Base-by-base conservation (phyloP, 2,888 invertebrate species). In the Aleiodes testaceus region DNA sequence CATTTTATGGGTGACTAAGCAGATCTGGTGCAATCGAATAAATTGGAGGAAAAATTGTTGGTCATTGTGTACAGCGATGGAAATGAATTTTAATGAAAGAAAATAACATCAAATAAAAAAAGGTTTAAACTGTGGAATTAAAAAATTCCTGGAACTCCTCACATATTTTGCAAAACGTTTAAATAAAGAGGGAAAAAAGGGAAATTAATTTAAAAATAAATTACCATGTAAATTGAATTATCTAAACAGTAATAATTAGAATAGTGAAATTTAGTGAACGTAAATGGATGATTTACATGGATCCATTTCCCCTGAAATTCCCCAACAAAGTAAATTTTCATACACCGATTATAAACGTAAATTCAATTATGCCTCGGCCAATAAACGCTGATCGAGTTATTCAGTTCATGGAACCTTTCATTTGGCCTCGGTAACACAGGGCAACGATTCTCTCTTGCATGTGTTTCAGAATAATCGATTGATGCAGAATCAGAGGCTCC, bases 331-430 rank as follows among this genome's bases (percentile, higher is more conserved):
- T 18, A 50, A 50, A 70, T 18, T 61, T 36, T 61, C 53, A 67
- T 69, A 64, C 61, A 59, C 64, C 69, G 65, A 74, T 74, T 74
- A 66, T 70, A 72, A 67, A 70, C 55, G 49, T 64, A 64, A 55
- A 74, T 74, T 68, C 68, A 66, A 74, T 74, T 70, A 68, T 63
- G 36, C 70, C 22, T 50, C 65, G 68, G 63, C 50, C 64, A 71
- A 68, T 70, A 69, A 70, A 68, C 63, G 26, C 22, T 36, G 52
- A 72, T 74, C 66, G 30, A 45, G 59, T 74, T 72, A 66, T 52
- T 50, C 20, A 63, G 44, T 52, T 52, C 11, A 69, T 69, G 20
- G 20, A 22, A 44, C 52, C 53, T 55, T 55, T 55, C 53, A 55
- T 55, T 55, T 55, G 53, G 53, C 53, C 53, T 55, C 53, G 53